Evolutionary conservation across 2,113 vertebrate species (phyloP).

Genomic region (Nycticorax nycticorax): DNA sequence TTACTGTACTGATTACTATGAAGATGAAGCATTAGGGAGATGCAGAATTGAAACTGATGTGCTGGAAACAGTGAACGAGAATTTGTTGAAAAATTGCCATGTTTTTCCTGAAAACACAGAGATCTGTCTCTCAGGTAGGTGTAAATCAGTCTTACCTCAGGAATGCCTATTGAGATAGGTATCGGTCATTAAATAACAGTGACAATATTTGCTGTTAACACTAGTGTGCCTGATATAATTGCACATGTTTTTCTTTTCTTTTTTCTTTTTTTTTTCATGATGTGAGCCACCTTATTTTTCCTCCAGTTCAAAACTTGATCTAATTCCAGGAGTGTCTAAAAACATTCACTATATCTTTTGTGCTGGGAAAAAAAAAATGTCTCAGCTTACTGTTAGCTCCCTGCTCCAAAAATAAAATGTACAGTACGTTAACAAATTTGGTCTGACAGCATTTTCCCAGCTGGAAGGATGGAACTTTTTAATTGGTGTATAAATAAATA

Average conservation of each 20-base stretch:
- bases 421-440: conserved; percentile 15
- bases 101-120: neutral
- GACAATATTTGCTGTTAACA: neutral
- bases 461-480: conserved; percentile 25
- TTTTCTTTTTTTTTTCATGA: fast-evolving
- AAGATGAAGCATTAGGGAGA: neutral
- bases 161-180: neutral
- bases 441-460: conserved; percentile 54
- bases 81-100: neutral
- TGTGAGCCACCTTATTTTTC: neutral
- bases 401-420: conserved; percentile 59
- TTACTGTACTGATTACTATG: neutral
- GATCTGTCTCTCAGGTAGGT: neutral
- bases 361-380: conserved; percentile 47
- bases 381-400: conserved; percentile 10
- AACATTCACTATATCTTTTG: conserved; percentile 19
- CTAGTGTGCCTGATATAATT: neutral
- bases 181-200: neutral
- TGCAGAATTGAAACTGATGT: neutral
- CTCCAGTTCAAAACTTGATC: conserved; percentile 12
- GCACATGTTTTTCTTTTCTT: neutral
- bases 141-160: neutral
- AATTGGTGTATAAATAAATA: conserved; percentile 44
- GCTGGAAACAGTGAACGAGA: neutral
- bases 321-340: conserved; percentile 45